Conservation (phyloP, 2,113 vertebrate genomes). For the rat (Rattus norvegicus) region GRCr8 NC_086024.1:63590001-63590500, state of each 20-base stretch:
- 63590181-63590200: not conserved
- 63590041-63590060: not conserved
- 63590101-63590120: not conserved
- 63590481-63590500: not conserved
- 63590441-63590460: not conserved
- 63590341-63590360: constrained; percentile 37
- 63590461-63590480: not conserved
- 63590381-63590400: constrained; percentile 32
- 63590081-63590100: not conserved
- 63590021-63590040: not conserved
- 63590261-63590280: not conserved
- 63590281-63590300: not conserved
- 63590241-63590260: not conserved
- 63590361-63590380: constrained; percentile 25
- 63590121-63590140: not conserved
- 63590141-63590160: not conserved
- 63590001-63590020: not conserved
- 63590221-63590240: constrained; percentile 9
- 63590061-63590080: not conserved
- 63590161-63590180: not conserved
- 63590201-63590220: not conserved
- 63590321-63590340: constrained; percentile 20
- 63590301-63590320: not conserved
- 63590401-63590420: not conserved
- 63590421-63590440: not conserved